Evolutionary conservation across 2,797 vertebrate genomes (phyloP).

Genomic region (Sebastiscus tertius): DNA sequence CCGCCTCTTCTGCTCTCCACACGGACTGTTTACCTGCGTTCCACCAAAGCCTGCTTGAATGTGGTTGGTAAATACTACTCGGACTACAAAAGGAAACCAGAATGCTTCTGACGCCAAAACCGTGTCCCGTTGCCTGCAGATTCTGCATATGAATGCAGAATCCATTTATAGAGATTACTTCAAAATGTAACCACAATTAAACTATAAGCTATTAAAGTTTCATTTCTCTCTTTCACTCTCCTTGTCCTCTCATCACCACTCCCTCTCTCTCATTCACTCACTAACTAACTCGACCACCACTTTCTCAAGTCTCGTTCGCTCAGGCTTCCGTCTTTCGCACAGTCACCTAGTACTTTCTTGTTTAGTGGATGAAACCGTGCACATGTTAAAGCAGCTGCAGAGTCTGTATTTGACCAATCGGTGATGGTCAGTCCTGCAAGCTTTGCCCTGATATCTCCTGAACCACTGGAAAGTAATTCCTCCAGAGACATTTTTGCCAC

Average conservation of each 20-base stretch:
- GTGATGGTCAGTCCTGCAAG: background rate
- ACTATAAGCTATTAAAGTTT: background rate
- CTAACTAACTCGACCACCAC: no score
- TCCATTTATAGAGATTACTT: no score
- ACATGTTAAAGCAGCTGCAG: background rate
- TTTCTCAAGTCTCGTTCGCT: no score
- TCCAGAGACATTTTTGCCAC: background rate
- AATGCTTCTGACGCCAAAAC: no score
- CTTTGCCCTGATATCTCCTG: background rate
- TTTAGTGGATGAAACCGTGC: background rate
- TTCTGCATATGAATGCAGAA: no score
- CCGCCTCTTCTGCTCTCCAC: accelerated
- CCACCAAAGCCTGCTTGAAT: no score
- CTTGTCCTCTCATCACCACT: background rate
- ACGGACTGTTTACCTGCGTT: no score
- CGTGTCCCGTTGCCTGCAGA: accelerated
- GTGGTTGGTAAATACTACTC: no score
- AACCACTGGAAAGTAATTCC: background rate
- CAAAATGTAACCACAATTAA: background rate
- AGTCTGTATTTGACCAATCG: background rate
- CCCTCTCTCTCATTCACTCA: no score
- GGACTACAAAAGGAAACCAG: no score
- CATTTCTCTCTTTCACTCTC: background rate
- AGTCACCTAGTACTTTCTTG: background rate
- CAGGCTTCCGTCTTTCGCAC: no score